Evolutionary conservation across 2,113 vertebrate genomes (phyloP).

Genomic region (Phyllopteryx taeniolatus): DNA sequence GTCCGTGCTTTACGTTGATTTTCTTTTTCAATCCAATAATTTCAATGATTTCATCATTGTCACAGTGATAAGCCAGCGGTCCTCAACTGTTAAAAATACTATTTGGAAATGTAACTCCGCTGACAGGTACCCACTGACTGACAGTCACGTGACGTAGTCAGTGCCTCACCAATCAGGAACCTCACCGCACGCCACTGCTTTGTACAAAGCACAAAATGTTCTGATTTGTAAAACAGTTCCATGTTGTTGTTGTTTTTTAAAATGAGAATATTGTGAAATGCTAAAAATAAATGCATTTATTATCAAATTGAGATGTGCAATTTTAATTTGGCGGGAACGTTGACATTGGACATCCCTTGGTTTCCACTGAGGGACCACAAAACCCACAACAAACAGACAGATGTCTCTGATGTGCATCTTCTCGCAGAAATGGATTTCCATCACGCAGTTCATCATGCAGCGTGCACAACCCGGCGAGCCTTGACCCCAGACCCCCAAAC

Average conservation of each 20-base stretch:
- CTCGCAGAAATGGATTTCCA: constrained; percentile 36
- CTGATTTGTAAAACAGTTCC: not conserved
- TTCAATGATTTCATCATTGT: too few relatives aligned
- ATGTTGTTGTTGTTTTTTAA: not conserved
- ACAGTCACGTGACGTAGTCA: too few relatives aligned
- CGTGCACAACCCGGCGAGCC: constrained; percentile 27
- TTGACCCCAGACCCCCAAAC: constrained; percentile 31
- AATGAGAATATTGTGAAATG: not conserved
- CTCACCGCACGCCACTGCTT: too few relatives aligned
- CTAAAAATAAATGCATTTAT: constrained; percentile 16
- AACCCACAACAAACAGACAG: constrained; percentile 17
- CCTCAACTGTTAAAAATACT: too few relatives aligned
- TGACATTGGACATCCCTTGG: constrained; percentile 24
- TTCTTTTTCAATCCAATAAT: too few relatives aligned
- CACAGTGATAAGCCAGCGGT: too few relatives aligned
- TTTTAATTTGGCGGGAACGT: constrained; percentile 21
- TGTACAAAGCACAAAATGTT: not conserved
- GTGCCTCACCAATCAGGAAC: too few relatives aligned
- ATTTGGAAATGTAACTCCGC: too few relatives aligned
- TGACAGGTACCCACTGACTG: too few relatives aligned
- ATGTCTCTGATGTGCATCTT: constrained; percentile 29
- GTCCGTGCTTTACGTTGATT: too few relatives aligned
- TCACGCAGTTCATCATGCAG: constrained; percentile 55
- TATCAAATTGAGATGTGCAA: not conserved
- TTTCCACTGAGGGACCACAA: constrained; percentile 16